Percentiles rank a stretch among this genome's conserved stretches.
These are phyloP conservation scores for Bucco capensis DNA, from an alignment of 2,113 vertebrate species.

Conservation along the genomic window DNA sequence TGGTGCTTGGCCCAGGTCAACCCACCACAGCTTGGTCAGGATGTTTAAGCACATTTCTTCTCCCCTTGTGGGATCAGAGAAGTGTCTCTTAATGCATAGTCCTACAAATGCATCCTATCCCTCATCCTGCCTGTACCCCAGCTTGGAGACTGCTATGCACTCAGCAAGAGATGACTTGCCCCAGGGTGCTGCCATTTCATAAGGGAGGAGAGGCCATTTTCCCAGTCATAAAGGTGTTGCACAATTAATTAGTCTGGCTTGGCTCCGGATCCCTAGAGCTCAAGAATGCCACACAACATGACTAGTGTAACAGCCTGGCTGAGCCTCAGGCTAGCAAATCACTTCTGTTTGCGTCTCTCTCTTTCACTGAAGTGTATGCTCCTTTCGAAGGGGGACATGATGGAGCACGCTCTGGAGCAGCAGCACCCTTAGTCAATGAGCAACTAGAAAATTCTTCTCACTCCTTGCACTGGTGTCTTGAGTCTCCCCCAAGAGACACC, in stretches of 20 bases:
- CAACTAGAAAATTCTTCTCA: neutral
- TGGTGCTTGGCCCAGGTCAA: too few relatives aligned
- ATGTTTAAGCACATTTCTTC: neutral
- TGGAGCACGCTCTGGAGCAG: neutral
- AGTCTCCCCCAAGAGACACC: neutral
- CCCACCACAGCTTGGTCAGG: neutral
- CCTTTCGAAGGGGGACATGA: neutral
- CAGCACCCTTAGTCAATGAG: neutral
- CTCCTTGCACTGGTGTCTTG: neutral
- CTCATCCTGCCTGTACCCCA: accelerated
- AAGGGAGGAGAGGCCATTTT: slow-evolving; percentile 9
- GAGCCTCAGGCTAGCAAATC: slow-evolving; percentile 51
- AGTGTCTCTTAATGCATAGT: neutral
- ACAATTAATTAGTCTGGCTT: slow-evolving; percentile 48
- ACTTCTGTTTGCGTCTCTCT: accelerated
- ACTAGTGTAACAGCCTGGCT: neutral
- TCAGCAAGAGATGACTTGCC: neutral
- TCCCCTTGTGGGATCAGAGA: neutral
- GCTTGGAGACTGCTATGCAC: accelerated
- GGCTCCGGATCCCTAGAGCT: neutral
- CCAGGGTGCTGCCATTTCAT: neutral
- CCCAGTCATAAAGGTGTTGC: slow-evolving; percentile 35
- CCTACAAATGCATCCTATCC: neutral
- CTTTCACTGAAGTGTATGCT: neutral
- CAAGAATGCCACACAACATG: slow-evolving; percentile 5